These are phyloP conservation scores for Pollimyrus isidori DNA, from an alignment of 2,113 vertebrate species.

Conservation along the genomic window DNA sequence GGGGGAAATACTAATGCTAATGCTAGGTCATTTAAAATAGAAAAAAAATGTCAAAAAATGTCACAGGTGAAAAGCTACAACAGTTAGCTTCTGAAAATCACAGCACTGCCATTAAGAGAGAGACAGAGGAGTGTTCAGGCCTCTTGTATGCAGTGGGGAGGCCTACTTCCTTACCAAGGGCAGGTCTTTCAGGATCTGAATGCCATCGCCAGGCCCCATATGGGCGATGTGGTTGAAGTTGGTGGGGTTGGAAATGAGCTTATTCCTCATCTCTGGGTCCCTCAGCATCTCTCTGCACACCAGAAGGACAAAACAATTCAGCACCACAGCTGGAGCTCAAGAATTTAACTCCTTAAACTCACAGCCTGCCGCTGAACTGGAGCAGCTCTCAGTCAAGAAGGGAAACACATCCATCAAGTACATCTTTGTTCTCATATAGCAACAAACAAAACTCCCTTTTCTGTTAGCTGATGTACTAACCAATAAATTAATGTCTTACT, in stretches of 20 bases:
- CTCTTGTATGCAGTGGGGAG: neutral
- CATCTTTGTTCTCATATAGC: neutral
- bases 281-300: conserved; percentile 89
- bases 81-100: neutral
- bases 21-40: neutral
- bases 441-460: neutral
- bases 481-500: neutral
- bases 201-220: conserved; percentile 97
- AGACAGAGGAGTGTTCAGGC: neutral
- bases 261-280: conserved; percentile 98
- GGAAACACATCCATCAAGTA: neutral
- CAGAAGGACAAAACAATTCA: conserved; percentile 18
- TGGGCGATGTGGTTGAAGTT: conserved; percentile 99
- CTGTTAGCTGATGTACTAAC: neutral
- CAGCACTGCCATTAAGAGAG: neutral
- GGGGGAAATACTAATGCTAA: neutral
- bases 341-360: neutral
- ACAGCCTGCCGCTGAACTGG: neutral
- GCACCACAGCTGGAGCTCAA: neutral
- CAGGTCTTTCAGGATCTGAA: conserved; percentile 96
- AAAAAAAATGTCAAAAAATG: neutral
- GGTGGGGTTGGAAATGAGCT: conserved; percentile 97
- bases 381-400: neutral
- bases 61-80: neutral
- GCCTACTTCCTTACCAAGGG: conserved; percentile 75